phyloP scores from a whole-genome alignment of 1,140 invertebrate species.

The Ridgeia piscesae region DNA sequence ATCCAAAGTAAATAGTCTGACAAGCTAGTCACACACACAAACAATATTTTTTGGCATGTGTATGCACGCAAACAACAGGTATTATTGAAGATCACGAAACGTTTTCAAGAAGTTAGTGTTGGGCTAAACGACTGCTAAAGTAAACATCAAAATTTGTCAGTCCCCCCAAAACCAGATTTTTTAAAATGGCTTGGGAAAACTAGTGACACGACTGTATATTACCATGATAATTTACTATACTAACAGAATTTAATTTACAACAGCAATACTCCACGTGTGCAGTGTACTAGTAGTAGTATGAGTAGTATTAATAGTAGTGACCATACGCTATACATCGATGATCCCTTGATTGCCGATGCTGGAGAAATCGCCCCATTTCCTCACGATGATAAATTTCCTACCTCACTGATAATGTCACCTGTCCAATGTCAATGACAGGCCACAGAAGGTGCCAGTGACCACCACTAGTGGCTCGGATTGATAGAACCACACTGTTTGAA shows the following conservation, averaged over 20 bases:
- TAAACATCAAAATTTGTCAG: background rate
- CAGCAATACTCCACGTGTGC: background rate
- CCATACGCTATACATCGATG: background rate
- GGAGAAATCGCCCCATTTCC: too few relatives aligned
- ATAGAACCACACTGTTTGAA: background rate
- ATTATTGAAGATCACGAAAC: background rate
- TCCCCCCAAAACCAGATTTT: background rate
- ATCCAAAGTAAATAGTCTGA: background rate
- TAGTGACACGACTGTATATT: background rate
- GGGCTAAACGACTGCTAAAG: background rate
- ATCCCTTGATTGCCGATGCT: background rate
- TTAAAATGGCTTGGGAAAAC: background rate
- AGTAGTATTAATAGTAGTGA: too few relatives aligned
- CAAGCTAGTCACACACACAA: background rate
- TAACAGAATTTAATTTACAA: background rate
- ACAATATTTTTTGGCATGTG: background rate
- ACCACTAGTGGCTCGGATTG: background rate
- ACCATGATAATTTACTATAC: background rate
- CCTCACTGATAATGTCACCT: background rate
- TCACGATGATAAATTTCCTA: too few relatives aligned
- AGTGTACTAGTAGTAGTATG: background rate
- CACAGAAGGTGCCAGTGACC: background rate
- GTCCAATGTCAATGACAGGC: background rate
- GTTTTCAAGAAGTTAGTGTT: background rate
- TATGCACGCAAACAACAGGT: background rate